Base-by-base conservation (phyloP, 2,888 invertebrate genomes). In the Epinotia demarniana region DNA sequence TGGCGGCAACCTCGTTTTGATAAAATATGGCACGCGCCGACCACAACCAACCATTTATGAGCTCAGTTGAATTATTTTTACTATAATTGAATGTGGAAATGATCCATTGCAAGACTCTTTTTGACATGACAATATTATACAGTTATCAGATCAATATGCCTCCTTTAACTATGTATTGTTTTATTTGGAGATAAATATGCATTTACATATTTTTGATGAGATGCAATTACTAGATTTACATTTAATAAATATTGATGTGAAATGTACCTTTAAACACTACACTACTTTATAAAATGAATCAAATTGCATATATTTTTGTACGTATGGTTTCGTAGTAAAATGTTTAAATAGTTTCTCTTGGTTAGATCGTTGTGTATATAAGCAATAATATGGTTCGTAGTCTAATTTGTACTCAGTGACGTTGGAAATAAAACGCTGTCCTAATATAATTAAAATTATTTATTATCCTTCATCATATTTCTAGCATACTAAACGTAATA, bases 401-500 rank as follows among this genome's bases (percentile, higher is more conserved):
- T 33, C 43, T 0, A 43, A 72, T 4, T 72, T 62, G 12, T 39
- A 43, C n/a, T 18, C 27, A 19, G 57, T 63, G 55, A 46, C 3
- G 53, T 53, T 27, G 9, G 49, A 85, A 88, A 87, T 92, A 87
- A 93, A 93, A 93, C 92, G 85, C 89, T 78, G 78, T 84, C 87
- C 85, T 93, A 93, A 93, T 94, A 94, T 94, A 94, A 94, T 94
- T 94, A 94, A 94, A 94, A 94, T 94, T 94, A 94, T 94, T 94
- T 94, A 94, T 94, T 94, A 94, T 94, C 94, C 89, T 94, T 93
- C 94, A 92, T 94, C 93, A 94, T 94, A 94, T 92, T 91, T 93
- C 94, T 94, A 94, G 94, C 94, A 94, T 94, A 94, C 94, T 94
- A 94, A 94, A 94, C 94, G 91, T 94, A 94, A 94, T 94, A 94